phyloP scores from a whole-genome alignment of 2,797 vertebrate genomes.

The Forpus xanthops region DNA sequence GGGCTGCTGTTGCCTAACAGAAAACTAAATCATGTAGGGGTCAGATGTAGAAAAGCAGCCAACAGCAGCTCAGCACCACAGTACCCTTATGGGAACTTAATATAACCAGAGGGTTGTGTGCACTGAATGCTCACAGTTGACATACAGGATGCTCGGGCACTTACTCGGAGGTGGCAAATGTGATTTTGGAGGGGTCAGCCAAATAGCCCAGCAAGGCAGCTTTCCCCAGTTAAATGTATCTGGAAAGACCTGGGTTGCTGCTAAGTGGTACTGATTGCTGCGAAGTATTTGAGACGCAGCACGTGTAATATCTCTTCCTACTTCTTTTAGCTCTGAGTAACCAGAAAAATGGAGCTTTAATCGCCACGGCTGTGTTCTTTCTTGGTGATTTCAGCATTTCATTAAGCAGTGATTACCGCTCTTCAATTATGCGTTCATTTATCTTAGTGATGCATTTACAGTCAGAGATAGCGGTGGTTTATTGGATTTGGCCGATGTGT shows the following conservation, averaged over 20 bases:
- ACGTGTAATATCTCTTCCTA: not conserved
- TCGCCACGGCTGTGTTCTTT: not conserved
- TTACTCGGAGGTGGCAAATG: not conserved
- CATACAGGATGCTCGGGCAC: not conserved
- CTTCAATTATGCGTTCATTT: slow-evolving; percentile 72
- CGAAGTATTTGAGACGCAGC: not conserved
- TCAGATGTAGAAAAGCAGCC: slow-evolving; percentile 14
- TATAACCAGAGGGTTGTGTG: not conserved
- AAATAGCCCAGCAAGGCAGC: not conserved
- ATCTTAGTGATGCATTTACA: slow-evolving; percentile 68
- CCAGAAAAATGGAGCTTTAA: not conserved
- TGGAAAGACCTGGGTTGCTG: not conserved
- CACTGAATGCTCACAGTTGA: not conserved
- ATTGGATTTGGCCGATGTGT: slow-evolving; percentile 66
- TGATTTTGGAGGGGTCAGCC: not conserved
- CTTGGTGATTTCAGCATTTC: slow-evolving; percentile 56
- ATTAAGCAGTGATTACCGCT: slow-evolving; percentile 68
- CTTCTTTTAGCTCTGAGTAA: not conserved
- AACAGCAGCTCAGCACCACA: slow-evolving; percentile 6
- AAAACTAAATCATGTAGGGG: slow-evolving; percentile 7
- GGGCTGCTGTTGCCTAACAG: slow-evolving; percentile 40
- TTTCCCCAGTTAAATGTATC: slow-evolving; percentile 17
- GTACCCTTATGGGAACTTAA: not conserved
- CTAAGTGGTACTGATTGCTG: not conserved
- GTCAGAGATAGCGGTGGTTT: slow-evolving; percentile 58